These are phyloP conservation scores for Sipha flava DNA, from an alignment of 1,140 invertebrate species.

Conservation along the genomic window DNA sequence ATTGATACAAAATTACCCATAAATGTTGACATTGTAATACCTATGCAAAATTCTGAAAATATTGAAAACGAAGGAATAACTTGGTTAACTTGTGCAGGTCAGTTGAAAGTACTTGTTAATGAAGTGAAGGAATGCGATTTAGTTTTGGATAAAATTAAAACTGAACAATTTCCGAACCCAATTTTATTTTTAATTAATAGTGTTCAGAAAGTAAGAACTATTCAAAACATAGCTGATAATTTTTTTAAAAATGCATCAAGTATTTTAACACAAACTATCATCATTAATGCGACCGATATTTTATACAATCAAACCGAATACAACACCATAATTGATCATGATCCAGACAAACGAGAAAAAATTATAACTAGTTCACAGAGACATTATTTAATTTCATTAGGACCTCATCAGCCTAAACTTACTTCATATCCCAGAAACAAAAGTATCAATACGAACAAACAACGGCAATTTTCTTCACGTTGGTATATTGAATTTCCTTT, in stretches of 20 bases:
- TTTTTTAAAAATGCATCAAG: neutral
- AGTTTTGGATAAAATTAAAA: neutral
- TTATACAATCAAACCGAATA: neutral
- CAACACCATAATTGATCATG: neutral
- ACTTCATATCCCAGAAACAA: neutral
- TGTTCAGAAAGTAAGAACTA: neutral
- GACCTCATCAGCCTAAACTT: constrained; percentile 9
- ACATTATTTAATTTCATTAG: constrained; percentile 9
- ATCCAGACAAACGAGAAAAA: neutral
- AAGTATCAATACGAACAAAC: neutral
- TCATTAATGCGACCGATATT: neutral
- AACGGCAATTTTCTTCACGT: neutral
- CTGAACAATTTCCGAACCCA: neutral
- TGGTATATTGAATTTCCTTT: neutral
- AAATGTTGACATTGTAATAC: neutral
- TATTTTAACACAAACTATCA: neutral
- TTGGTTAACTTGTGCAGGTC: neutral
- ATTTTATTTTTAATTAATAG: neutral
- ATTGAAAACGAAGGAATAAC: neutral
- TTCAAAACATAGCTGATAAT: neutral
- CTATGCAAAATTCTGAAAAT: neutral
- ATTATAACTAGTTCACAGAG: neutral
- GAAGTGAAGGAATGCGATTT: neutral
- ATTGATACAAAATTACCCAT: too few relatives aligned
- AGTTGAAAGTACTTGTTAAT: neutral